Base-by-base conservation (phyloP, 2,888 invertebrate species). In the Malthinus seriepunctatus region DNA sequence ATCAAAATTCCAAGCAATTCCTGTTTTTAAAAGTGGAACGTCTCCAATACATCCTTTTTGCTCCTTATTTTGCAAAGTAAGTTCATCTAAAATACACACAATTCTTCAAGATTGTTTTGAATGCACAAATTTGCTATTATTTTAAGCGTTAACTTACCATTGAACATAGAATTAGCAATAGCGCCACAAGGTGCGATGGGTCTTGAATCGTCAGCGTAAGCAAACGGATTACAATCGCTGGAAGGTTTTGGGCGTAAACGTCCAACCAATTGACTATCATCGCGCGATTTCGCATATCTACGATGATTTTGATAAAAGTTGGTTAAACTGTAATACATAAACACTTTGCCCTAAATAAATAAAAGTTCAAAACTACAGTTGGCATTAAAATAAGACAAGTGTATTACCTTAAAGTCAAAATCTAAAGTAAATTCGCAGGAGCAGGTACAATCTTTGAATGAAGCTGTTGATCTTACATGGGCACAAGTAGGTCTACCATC, bases 251-350 rank as follows among this genome's bases (percentile, higher is more conserved):
- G 58, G 0, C 84, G 83, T n/a, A 91, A 78, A 4, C 86, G 82
- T 0, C 99, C 99, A 42, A 96, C 81, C 11, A 99, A 83, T 75
- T 99, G 99, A 73, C 88, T 89, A 78, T 99, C 98, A 79, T 93
- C 93, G 34, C 92, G 79, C 1, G 97, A 98, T 76, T 97, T 96
- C 0, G 98, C 97, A 81, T 99, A 98, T 66, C 98, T 87, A 39
- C 99, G 86, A 81, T 99, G 99, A 76, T 99, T 99, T 80, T 99
- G 99, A 77, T 98, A 99, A 78, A 93, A 99, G 78, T 99, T 99
- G 52, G 91, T 93, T 54, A 99, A 81, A 1, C 97, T 97, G 77
- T 99, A 99, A 77, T 99, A 99, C 85, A 99, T 91, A 76, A 90
- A 99, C 0, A 99, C 97, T 73, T 91, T 89, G 0, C 89, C 88